Percentiles rank a stretch among this genome's conserved stretches.
Conservation (phyloP, 2,888 invertebrate genomes). For the Tenodera sinensis region DNA sequence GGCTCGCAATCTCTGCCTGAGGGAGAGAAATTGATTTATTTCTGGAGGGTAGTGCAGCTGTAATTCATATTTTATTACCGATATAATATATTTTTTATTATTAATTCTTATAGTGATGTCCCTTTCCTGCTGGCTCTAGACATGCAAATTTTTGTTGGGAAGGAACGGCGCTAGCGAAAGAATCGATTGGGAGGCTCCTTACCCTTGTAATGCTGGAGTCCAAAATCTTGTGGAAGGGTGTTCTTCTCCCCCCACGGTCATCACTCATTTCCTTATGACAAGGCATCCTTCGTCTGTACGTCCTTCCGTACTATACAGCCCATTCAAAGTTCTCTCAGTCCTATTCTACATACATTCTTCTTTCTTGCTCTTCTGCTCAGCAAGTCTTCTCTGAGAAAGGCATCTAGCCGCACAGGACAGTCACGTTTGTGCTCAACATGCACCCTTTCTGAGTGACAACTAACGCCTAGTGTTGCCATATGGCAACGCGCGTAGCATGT, state of each 20-base stretch:
- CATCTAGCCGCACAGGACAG: neutral
- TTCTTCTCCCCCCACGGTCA: conserved; percentile 20
- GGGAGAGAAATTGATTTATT: neutral
- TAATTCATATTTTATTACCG: conserved; percentile 4
- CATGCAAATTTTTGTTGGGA: conserved; percentile 14
- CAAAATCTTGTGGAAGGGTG: conserved; percentile 8
- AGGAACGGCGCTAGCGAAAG: neutral
- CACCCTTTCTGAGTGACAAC: no score
- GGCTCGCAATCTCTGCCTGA: neutral
- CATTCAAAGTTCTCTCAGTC: neutral
- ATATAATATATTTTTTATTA: neutral
- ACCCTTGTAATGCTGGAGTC: neutral
- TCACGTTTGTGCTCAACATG: no score
- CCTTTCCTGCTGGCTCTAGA: conserved; percentile 7
- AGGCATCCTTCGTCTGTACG: conserved; percentile 14
- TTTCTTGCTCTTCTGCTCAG: neutral
- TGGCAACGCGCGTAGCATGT: no score
- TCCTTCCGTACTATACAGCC: neutral
- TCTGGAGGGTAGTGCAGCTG: neutral
- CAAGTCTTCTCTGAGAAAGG: neutral
- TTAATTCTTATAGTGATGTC: conserved; percentile 4
- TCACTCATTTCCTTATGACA: conserved; percentile 33
- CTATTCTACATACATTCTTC: neutral
- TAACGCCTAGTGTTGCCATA: no score
- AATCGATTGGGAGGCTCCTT: conserved; percentile 8